Percentiles rank a stretch among this genome's conserved stretches.
phyloP scores from a whole-genome alignment of 2,113 vertebrate species.

The Neodontobutis hainanensis region DNA sequence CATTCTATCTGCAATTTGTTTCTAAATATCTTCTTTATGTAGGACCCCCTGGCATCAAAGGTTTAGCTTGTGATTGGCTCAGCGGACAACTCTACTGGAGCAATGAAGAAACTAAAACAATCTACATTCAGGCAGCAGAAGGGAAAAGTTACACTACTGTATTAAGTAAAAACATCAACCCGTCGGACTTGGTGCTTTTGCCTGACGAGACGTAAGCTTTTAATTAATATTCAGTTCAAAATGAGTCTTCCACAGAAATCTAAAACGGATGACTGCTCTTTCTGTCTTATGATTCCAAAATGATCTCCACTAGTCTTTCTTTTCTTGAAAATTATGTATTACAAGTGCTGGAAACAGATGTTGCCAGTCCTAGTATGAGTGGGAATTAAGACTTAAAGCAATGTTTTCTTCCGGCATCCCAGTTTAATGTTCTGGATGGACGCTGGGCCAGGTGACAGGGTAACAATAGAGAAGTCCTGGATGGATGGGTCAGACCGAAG shows the following conservation, averaged over 20 bases:
- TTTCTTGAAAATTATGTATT: too few species aligned
- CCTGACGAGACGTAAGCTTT: slow-evolving; percentile 80
- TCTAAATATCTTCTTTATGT: not conserved
- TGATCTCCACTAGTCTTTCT: too few species aligned
- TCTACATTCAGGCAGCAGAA: slow-evolving; percentile 80
- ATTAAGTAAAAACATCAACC: slow-evolving; percentile 82
- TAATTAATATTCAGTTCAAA: not conserved
- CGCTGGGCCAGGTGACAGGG: slow-evolving; percentile 64
- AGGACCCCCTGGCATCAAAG: slow-evolving; percentile 81
- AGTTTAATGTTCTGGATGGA: slow-evolving; percentile 91
- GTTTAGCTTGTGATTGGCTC: slow-evolving; percentile 88
- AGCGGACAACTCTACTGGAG: slow-evolving; percentile 90
- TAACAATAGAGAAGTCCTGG: slow-evolving; percentile 82
- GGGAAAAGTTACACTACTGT: slow-evolving; percentile 80
- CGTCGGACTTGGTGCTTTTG: slow-evolving; percentile 82
- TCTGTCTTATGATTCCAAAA: too few species aligned
- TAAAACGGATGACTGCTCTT: too few species aligned
- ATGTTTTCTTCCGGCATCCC: slow-evolving; percentile 1
- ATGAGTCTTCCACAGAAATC: too few species aligned
- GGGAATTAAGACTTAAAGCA: too few species aligned
- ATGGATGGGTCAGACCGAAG: slow-evolving; percentile 86
- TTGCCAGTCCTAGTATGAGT: not conserved
- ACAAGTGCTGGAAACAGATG: not conserved
- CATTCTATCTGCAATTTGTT: too few species aligned
- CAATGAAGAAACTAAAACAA: slow-evolving; percentile 74